Base-by-base conservation (phyloP, 1,140 invertebrate species). In the Drosophila kurseongensis region DNA sequence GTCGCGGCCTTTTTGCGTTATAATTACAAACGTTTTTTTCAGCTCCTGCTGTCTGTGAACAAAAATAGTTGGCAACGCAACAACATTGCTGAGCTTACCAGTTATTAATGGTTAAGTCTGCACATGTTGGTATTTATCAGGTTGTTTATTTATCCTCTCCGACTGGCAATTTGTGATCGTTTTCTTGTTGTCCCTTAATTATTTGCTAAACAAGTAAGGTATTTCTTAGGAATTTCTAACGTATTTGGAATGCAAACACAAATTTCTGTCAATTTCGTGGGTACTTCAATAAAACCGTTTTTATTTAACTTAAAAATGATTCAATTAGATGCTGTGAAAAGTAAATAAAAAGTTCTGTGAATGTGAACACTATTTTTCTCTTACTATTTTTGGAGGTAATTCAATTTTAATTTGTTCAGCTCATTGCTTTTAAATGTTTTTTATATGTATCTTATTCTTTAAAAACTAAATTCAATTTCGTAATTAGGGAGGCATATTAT, bases 1-100 rank as follows among this genome's bases (percentile, higher is more conserved):
- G 83, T 88, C 83, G 83, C 84, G 73, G 84, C 58, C 80, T 88
- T 88, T 88, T 89, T 80, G 84, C 80, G 83, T 86, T 84, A 88
- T 88, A 88, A 88, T 88, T 88, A 88, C 76, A 67, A 71, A 71
- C 75, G 69, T 68, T 52, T 58, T 75, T 63, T 60, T 52, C 56
- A 5, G 59, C 73, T 67, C 75, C 13, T 18, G 50, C 35, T 36
- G 40, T 61, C 55, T 65, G 42, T 59, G 56, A 67, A 56, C 61
- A 57, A 51, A 83, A 86, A 89, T 86, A 84, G 55, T 72, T 89
- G 54, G 75, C 79, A 78, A 78, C 32, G 66, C 75, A 57, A 68
- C 75, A 88, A 57, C 75, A 86, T 86, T 79, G 79, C 29, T 79
- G 62, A 61, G 75, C 66, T 67, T 88, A 61, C 73, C 72, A 88